Evolutionary conservation across 2,113 vertebrate genomes (phyloP).

Genomic region (Sialia sialis): DNA sequence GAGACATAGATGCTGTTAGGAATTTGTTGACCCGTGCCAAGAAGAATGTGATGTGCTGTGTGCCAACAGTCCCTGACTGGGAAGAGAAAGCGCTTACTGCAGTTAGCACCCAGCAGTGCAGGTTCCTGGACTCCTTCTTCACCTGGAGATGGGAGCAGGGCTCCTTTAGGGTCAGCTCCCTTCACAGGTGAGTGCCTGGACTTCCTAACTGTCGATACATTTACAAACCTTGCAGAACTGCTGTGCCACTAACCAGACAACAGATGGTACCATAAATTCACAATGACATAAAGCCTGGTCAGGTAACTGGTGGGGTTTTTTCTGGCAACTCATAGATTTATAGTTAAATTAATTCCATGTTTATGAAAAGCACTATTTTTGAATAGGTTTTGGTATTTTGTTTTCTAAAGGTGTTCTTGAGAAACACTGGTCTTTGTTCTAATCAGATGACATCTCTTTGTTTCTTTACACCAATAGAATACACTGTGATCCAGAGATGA

Average conservation of each 20-base stretch:
- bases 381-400: not conserved
- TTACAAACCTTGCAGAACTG: not conserved
- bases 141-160: not conserved
- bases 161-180: not conserved
- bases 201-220: not conserved
- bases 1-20: not conserved
- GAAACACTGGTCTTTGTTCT: not conserved
- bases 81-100: not conserved
- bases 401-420: not conserved
- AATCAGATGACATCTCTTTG: not conserved
- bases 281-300: not conserved
- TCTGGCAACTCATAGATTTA: not conserved
- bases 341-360: not conserved
- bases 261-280: not conserved
- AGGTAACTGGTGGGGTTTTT: not conserved
- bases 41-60: not conserved
- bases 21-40: not conserved
- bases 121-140: not conserved
- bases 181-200: not conserved
- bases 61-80: not conserved
- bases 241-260: fast-evolving
- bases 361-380: not conserved
- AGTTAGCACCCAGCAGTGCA: not conserved
- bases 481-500: not conserved
- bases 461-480: not conserved